Evolutionary conservation across 2,888 invertebrate genomes (phyloP), one percentile per base, ranked within the genome.

Genomic region (Rosalia funebris): DNA sequence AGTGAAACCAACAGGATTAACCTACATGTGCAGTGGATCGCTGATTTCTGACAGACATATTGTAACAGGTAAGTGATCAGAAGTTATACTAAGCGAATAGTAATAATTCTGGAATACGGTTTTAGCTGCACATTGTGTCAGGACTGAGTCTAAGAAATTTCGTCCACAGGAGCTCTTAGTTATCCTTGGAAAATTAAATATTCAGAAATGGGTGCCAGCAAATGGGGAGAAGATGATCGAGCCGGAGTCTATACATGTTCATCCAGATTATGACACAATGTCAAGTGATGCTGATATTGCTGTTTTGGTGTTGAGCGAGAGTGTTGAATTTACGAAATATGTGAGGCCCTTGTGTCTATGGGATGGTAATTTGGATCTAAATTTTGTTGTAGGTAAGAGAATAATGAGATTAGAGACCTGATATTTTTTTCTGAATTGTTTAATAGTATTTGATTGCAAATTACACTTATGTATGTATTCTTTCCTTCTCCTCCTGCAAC

Each of bases 331-430:
- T 74, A 83, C 84, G 0, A 83, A 83, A 60, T 84, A 82, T 72
- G 86, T 89, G 41, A 79, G 84, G 17, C 87, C 89, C 0, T 84
- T 87, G 7, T 89, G 89, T 68, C 79, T 88, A n/a, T 88, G 88
- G 88, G 83, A 83, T 0, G 85, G 84, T 19, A 37, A 48, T 74
- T 67, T 47, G 16, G 68, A 73, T 48, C 45, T 77, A 11, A 59
- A 59, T 3, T 20, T 46, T 14, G 75, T 85, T 32, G 70, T 71
- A 46, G 72, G 72, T 65, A 37, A 66, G 59, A 44, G n/a, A n/a
- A n/a, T n/a, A n/a, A n/a, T n/a, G n/a, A n/a, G n/a, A n/a, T n/a
- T n/a, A n/a, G n/a, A n/a, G n/a, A n/a, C n/a, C n/a, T n/a, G n/a
- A n/a, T n/a, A n/a, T n/a, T n/a, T n/a, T n/a, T n/a, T n/a, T n/a